These are phyloP conservation scores for Periphyllus acericola DNA, from an alignment of 2,888 invertebrate genomes.

Conservation along the genomic window DNA sequence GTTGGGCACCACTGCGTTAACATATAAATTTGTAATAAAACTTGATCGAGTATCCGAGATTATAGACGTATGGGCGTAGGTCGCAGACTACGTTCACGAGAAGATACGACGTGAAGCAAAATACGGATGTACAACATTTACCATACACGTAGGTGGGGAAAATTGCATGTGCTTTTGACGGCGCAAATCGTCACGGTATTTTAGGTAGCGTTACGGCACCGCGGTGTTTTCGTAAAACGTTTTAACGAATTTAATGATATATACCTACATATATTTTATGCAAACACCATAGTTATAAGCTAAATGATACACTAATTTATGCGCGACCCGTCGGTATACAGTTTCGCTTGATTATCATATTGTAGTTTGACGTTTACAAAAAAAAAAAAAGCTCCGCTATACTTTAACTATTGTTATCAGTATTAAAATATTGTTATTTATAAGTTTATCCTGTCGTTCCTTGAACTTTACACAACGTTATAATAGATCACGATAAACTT, in stretches of 20 bases:
- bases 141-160: no score
- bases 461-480: background rate
- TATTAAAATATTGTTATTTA: background rate
- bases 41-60: no score
- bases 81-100: no score
- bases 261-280: background rate
- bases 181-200: background rate
- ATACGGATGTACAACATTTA: no score
- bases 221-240: background rate
- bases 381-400: background rate
- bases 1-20: no score
- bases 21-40: no score
- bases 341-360: background rate
- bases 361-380: slow-evolving; percentile 7
- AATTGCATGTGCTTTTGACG: no score
- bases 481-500: background rate
- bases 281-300: background rate
- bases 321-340: background rate
- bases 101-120: no score
- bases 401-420: background rate
- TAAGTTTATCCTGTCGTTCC: background rate
- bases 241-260: background rate
- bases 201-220: background rate
- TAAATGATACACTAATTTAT: slow-evolving; percentile 9
- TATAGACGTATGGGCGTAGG: no score